Base-by-base conservation (phyloP, 2,888 invertebrate species). In the Nemapogon koenigi region DNA sequence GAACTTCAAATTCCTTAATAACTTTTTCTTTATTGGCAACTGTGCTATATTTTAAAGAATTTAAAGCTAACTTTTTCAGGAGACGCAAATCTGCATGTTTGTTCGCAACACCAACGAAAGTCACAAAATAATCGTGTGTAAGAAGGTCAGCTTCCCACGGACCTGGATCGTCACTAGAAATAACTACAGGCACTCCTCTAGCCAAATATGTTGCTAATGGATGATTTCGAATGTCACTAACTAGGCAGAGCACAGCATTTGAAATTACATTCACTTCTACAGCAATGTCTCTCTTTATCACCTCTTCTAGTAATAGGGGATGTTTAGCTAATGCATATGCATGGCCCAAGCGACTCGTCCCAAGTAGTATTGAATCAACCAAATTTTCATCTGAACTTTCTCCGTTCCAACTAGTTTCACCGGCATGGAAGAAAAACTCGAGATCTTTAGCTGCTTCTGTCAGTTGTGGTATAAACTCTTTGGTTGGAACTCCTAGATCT, bases 381-480 rank as follows among this genome's bases (percentile, higher is more conserved):
- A 92, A 53, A 61, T 91, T 91, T 47, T 87, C 83, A 54, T 92
- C 91, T 1, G 84, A 81, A 1, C 63, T 57, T 3, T 66, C 67
- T 4, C 85, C 89, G 50, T 79, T 82, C 89, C 89, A 89, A 52
- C 88, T 86, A 0, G 91, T 91, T 67, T 92, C 91, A 1, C 90
- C 92, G 0, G 91, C 89, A 53, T 92, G 91, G 45, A 91, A 89
- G 52, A 86, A 90, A 49, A 84, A 87, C 37, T 85, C 76, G 3
- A 90, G 59, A 3, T 79, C 59, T 0, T 78, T 58, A 1, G 76
- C 61, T 11, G 79, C 57, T 28, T 67, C 52, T 6, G 76, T 51
- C 3, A 91, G 52, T 44, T 82, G 67, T 0, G 83, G 62, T 1
- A 83, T 55, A 48, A 86, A 89, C 1, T 83, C 70, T 25, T 75